Base-by-base conservation (phyloP, 2,797 vertebrate species). In the Chrosomus eos region DNA sequence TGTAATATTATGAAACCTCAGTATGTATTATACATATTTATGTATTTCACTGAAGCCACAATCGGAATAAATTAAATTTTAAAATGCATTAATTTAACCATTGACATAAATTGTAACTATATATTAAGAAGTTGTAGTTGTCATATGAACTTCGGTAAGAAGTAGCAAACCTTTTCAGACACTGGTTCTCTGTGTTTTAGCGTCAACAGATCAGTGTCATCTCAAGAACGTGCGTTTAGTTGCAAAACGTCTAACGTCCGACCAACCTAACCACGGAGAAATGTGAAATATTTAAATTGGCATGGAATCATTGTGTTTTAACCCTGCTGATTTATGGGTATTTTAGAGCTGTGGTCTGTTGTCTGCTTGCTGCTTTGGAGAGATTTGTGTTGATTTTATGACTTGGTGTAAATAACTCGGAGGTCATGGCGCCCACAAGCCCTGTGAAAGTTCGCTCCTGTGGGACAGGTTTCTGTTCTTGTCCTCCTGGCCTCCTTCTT, bases 281-380 rank as follows among this genome's bases (percentile, higher is more conserved):
- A 84, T 85, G 67, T 80, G 75, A 85, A 80, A 79, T 85, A 85
- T 85, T 80, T 85, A 60, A 85, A 85, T 80, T 80, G 83, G 67
- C 55, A 28, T 72, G n/a, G 55, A 48, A 73, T 62, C 53, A 51
- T 80, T 85, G 83, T 72, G 67, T 36, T 76, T 68, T 45, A 40
- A 58, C n/a, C 82, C 48, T 58, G 73, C 38, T 82, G 80, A 78
- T 82, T 86, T 71, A 82, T 72, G 85, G 67, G 26, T 64, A 71
- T 82, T 72, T 79, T 55, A 83, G 66, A 77, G 31, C 45, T 83
- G 75, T 83, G 85, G 75, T 74, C 48, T 66, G 85, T 43, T 81
- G 67, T 71, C 45, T 78, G 31, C 62, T 83, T 26, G 68, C 75
- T 83, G 8, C 81, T 74, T 83, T 78, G 36, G 55, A 86, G 51